phyloP scores from a whole-genome alignment of 2,888 invertebrate genomes.

The Philereme transversata region DNA sequence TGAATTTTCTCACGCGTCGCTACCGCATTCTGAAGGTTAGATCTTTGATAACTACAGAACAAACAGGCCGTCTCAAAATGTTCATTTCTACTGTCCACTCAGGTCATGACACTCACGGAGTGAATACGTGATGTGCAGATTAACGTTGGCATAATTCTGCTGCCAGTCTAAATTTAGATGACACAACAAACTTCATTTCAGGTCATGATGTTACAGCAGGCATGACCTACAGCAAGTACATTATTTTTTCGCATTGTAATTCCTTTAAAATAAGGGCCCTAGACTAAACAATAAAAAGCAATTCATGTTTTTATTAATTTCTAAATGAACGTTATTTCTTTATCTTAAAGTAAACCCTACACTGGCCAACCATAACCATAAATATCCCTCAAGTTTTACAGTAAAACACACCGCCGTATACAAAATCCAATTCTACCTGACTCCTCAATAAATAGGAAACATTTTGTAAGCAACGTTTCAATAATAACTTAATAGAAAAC shows the following conservation, averaged over 20 bases:
- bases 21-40: constrained; percentile 67
- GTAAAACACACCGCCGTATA: constrained; percentile 2
- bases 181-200: constrained; percentile 28
- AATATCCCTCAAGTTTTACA: neutral
- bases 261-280: constrained; percentile 1
- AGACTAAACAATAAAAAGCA: constrained; percentile 7
- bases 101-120: constrained; percentile 55
- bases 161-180: constrained; percentile 33
- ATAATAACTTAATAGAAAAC: constrained; percentile 10
- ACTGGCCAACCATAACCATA: constrained; percentile 4
- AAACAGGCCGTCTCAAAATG: constrained; percentile 52
- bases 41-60: constrained; percentile 58
- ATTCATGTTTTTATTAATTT: constrained; percentile 18
- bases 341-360: constrained; percentile 4
- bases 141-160: constrained; percentile 33
- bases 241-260: constrained; percentile 4
- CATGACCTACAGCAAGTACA: constrained; percentile 13
- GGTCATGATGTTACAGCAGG: constrained; percentile 5
- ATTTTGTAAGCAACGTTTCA: constrained; percentile 4
- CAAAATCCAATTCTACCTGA: neutral
- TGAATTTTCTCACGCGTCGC: constrained; percentile 68
- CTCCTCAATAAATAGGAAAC: neutral
- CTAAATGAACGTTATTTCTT: constrained; percentile 9
- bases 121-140: constrained; percentile 49
- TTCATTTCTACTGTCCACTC: constrained; percentile 57